These are phyloP conservation scores for Tholera decimalis DNA, from an alignment of 2,888 invertebrate species.

Conservation along the genomic window DNA sequence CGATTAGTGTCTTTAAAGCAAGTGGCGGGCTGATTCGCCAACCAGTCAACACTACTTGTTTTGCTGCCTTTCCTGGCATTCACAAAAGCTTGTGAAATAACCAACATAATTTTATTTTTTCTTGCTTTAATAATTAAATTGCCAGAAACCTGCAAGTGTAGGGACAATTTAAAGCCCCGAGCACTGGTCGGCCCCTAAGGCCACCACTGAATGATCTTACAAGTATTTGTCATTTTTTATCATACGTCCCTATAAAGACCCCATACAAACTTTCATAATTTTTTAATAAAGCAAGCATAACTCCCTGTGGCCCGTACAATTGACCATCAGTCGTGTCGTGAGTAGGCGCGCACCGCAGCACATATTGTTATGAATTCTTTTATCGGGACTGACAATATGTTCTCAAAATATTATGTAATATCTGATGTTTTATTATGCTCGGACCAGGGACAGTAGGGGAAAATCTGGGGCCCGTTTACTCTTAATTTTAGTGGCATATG, in stretches of 20 bases:
- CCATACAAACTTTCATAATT: background rate
- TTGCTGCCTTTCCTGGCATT: too few relatives aligned
- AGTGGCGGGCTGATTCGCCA: too few relatives aligned
- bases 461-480: background rate
- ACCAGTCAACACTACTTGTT: too few relatives aligned
- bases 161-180: too few relatives aligned
- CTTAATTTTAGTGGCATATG: background rate
- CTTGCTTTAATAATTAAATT: too few relatives aligned
- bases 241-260: background rate
- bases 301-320: slow-evolving; percentile 58
- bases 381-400: slow-evolving; percentile 35
- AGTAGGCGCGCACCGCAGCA: slow-evolving; percentile 41
- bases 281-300: slow-evolving; percentile 51
- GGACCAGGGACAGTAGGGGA: background rate
- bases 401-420: slow-evolving; percentile 24
- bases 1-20: too few relatives aligned
- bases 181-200: too few relatives aligned
- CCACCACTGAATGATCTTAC: too few relatives aligned
- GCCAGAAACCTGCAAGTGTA: too few relatives aligned
- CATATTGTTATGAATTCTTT: slow-evolving; percentile 51
- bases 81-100: too few relatives aligned
- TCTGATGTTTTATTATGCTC: background rate
- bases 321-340: slow-evolving; percentile 68
- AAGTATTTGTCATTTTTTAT: background rate
- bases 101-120: too few relatives aligned